A percentile compares a stretch with the other conserved stretches of the same genome.
These are phyloP conservation scores for Pterostichus niger DNA, from an alignment of 2,888 invertebrate genomes.

Conservation along the genomic window DNA sequence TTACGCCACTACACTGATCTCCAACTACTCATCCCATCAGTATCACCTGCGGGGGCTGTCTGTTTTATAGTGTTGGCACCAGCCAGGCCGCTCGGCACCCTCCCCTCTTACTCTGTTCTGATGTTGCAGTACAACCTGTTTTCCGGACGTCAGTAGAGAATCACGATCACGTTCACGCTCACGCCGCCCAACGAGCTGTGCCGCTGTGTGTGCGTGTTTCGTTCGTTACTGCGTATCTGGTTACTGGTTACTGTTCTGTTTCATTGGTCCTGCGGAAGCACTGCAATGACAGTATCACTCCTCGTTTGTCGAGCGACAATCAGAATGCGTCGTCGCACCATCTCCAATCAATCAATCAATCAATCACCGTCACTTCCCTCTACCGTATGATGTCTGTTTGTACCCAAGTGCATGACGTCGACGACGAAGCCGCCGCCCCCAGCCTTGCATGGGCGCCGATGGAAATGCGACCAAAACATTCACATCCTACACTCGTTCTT, in stretches of 20 bases:
- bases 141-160: constrained; percentile 77
- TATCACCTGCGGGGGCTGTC: constrained; percentile 76
- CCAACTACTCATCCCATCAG: constrained; percentile 70
- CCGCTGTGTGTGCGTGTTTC: constrained; percentile 37
- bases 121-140: constrained; percentile 78
- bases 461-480: constrained; percentile 20
- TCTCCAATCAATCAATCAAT: not conserved
- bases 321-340: constrained; percentile 50
- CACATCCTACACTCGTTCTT: not conserved
- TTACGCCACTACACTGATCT: constrained; percentile 71
- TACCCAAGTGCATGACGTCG: constrained; percentile 59
- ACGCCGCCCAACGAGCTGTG: constrained; percentile 70
- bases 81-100: constrained; percentile 62
- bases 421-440: constrained; percentile 39
- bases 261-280: constrained; percentile 58
- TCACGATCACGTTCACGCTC: constrained; percentile 23
- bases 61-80: constrained; percentile 47
- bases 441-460: constrained; percentile 49
- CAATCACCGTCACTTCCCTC: constrained; percentile 9
- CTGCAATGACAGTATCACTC: constrained; percentile 13
- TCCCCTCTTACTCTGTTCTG: constrained; percentile 74
- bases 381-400: constrained; percentile 52
- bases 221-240: constrained; percentile 37
- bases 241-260: constrained; percentile 60
- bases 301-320: constrained; percentile 58